Evolutionary conservation across 2,797 vertebrate genomes (phyloP).

Genomic region (Dipus sagitta): DNA sequence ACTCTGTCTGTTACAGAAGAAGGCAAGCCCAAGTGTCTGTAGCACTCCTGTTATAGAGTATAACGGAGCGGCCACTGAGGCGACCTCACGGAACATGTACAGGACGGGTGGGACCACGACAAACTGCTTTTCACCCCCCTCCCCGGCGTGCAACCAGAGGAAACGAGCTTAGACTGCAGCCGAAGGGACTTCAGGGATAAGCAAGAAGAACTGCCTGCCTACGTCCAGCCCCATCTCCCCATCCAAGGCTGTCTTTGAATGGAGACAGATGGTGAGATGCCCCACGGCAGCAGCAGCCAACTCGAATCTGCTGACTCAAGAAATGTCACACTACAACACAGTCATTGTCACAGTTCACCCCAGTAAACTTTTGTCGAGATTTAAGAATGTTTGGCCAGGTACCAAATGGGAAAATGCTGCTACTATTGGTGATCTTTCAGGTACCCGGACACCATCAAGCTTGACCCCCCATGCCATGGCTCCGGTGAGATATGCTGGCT

Average conservation of each 20-base stretch:
- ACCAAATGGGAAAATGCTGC: not conserved
- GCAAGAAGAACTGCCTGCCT: slow-evolving; percentile 55
- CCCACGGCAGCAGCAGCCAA: not conserved
- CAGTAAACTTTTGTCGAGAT: not conserved
- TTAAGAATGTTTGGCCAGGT: not conserved
- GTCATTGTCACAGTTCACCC: not conserved
- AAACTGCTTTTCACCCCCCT: slow-evolving; percentile 1
- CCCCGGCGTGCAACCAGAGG: slow-evolving; percentile 13
- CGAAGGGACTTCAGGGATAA: not conserved
- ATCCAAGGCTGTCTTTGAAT: not conserved
- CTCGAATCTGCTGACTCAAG: not conserved
- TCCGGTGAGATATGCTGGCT: not conserved
- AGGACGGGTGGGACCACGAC: no score
- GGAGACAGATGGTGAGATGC: slow-evolving; percentile 3
- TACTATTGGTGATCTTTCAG: slow-evolving; percentile 13
- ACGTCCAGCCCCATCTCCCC: not conserved
- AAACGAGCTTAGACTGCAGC: not conserved
- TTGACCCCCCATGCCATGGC: not conserved
- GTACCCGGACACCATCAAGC: not conserved
- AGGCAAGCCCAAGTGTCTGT: not conserved
- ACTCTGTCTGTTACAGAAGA: not conserved
- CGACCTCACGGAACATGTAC: not conserved
- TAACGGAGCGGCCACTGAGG: accelerated
- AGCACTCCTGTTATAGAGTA: no score
- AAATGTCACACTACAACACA: not conserved